Conservation (phyloP, 2,888 invertebrate genomes). For the Agrochola circellaris region DNA sequence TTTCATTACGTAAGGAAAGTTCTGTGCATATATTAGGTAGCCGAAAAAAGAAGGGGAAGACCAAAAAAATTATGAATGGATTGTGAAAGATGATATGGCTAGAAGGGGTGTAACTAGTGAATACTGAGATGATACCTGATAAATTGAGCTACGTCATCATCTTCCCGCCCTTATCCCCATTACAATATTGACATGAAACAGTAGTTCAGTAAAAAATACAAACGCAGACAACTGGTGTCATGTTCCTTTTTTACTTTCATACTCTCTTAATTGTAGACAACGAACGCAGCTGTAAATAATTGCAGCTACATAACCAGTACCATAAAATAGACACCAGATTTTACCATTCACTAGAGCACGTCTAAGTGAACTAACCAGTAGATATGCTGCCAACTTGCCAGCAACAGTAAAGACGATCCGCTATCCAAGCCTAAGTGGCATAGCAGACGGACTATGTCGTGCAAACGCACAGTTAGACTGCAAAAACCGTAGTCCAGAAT, state of each 20-base stretch:
- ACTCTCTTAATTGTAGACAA: constrained; percentile 8
- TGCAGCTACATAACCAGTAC: constrained; percentile 34
- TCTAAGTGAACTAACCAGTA: constrained; percentile 48
- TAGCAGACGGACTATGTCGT: constrained; percentile 44
- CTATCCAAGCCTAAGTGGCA: constrained; percentile 42
- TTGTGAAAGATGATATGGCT: too few species aligned
- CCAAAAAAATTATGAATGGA: too few species aligned
- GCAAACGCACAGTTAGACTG: constrained; percentile 42
- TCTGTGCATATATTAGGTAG: too few species aligned
- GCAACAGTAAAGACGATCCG: constrained; percentile 59
- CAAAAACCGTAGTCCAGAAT: constrained; percentile 45
- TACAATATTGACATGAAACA: too few species aligned
- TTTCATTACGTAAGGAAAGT: too few species aligned
- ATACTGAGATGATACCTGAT: too few species aligned
- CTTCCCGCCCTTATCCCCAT: too few species aligned
- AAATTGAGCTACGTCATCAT: too few species aligned
- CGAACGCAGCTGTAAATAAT: constrained; percentile 38
- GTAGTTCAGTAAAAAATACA: too few species aligned
- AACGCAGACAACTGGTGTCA: neutral
- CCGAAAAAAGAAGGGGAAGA: too few species aligned
- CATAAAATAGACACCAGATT: constrained; percentile 47
- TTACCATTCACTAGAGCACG: constrained; percentile 56
- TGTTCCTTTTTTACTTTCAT: constrained; percentile 7
- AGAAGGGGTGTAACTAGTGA: too few species aligned
- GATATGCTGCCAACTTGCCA: constrained; percentile 33